phyloP scores from a whole-genome alignment of 2,888 invertebrate species.

The Pycnomerus fuliginosus region DNA sequence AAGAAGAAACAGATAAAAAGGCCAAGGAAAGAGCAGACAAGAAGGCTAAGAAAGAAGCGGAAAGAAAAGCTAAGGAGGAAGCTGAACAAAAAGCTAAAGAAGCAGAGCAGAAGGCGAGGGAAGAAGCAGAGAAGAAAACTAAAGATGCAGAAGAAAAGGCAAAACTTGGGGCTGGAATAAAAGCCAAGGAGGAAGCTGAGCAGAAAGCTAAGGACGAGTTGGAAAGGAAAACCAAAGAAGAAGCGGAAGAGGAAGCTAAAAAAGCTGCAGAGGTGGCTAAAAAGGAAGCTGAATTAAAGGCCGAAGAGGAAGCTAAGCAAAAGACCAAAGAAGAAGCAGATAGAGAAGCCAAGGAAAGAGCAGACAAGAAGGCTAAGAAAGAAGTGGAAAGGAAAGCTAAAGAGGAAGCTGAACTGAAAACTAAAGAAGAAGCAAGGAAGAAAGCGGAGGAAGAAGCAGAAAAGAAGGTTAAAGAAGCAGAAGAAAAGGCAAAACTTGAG shows the following conservation, averaged over 20 bases:
- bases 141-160: too few relatives aligned
- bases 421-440: constrained; percentile 29
- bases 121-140: constrained; percentile 13
- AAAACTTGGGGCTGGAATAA: constrained; percentile 14
- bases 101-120: constrained; percentile 12
- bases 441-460: constrained; percentile 28
- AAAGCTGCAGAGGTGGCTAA: constrained; percentile 21
- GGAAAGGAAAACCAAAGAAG: constrained; percentile 23
- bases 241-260: constrained; percentile 33
- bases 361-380: constrained; percentile 21
- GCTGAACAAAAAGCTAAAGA: constrained; percentile 25
- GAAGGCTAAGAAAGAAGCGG: constrained; percentile 25
- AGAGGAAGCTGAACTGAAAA: constrained; percentile 24
- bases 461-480: constrained; percentile 23
- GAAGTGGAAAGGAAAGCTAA: constrained; percentile 19
- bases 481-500: constrained; percentile 23
- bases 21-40: constrained; percentile 22
- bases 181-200: constrained; percentile 19
- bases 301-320: constrained; percentile 23
- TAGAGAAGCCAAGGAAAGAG: constrained; percentile 24
- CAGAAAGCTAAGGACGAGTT: constrained; percentile 29
- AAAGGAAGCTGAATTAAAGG: constrained; percentile 29
- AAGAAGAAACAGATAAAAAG: constrained; percentile 29
- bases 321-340: constrained; percentile 22
- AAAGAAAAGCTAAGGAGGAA: too few relatives aligned